A percentile compares a stretch with the other conserved stretches of the same genome.
Conservation (phyloP, 2,888 invertebrate species). For the Teleogryllus oceanicus region DNA sequence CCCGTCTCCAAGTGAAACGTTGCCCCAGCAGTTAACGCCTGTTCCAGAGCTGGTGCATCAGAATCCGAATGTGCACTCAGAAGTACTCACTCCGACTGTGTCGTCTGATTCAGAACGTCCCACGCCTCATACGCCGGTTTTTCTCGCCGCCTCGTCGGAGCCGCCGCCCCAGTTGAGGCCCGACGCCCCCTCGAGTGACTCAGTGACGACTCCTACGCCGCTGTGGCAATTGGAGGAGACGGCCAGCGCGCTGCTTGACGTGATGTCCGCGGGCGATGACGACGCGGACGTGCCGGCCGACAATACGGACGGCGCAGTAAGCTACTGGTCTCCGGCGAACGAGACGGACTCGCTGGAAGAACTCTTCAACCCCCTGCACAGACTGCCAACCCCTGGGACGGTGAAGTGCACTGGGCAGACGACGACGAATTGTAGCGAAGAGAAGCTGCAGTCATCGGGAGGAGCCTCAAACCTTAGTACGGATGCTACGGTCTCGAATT, state of each 20-base stretch:
- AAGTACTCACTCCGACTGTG: too few species aligned
- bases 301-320: background rate
- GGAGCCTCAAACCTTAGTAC: background rate
- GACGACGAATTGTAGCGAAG: background rate
- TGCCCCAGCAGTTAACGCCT: too few species aligned
- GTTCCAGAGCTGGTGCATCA: too few species aligned
- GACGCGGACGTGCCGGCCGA: background rate
- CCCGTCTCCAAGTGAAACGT: too few species aligned
- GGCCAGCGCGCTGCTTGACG: background rate
- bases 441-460: too few species aligned
- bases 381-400: background rate
- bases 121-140: too few species aligned
- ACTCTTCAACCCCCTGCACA: background rate
- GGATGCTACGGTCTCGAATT: background rate
- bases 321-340: background rate
- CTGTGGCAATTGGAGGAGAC: slow-evolving; percentile 11
- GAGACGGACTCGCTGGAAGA: background rate
- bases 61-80: too few species aligned
- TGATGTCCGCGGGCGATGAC: background rate
- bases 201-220: background rate
- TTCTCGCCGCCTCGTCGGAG: too few species aligned
- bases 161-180: too few species aligned
- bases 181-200: background rate
- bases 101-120: too few species aligned
- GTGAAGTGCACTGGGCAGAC: background rate